Base-by-base conservation (phyloP, 2,888 invertebrate species). In the Nomada hirtipes region DNA sequence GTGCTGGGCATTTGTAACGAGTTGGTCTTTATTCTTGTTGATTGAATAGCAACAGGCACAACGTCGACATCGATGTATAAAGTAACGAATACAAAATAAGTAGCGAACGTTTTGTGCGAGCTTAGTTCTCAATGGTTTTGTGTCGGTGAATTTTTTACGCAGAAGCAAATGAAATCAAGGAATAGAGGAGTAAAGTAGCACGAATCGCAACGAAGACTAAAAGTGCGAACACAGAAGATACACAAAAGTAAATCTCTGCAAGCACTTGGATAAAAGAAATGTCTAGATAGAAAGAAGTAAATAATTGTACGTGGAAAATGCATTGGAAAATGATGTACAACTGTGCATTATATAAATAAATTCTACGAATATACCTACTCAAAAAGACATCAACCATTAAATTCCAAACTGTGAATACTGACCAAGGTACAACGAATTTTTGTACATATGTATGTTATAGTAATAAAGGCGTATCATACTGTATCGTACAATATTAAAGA, bases 331-430 rank as follows among this genome's bases (percentile, higher is more conserved):
- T 47, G 15, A 53, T 53, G 23, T 23, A 72, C 61, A 53, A 63
- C n/a, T 70, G 47, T 70, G 59, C 47, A 70, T 29, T 59, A 59
- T 70, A 44, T 70, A 70, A 59, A 44, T 70, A 70, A 59, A 29
- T 29, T 59, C 59, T 70, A 59, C 69, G 47, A 47, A 42, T 23
- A 57, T 57, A 70, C 47, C 59, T 59, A 70, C 59, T 70, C 26
- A 59, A 15, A 59, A 59, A 29, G 59, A 59, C 59, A 69, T 15
- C 44, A 57, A 59, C 69, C 44, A 69, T 47, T 4, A 59, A 69
- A 59, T 26, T 26, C 47, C 29, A 69, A 69, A 69, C 11, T 23
- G 18, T n/a, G 23, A 57, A 69, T 42, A 69, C 13, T 26, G n/a
- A 23, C 23, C 11, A 18, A 69, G 13, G 18, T 44, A 68, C 4